Conservation (phyloP, 2,113 vertebrate species). For the Limanda limanda region DNA sequence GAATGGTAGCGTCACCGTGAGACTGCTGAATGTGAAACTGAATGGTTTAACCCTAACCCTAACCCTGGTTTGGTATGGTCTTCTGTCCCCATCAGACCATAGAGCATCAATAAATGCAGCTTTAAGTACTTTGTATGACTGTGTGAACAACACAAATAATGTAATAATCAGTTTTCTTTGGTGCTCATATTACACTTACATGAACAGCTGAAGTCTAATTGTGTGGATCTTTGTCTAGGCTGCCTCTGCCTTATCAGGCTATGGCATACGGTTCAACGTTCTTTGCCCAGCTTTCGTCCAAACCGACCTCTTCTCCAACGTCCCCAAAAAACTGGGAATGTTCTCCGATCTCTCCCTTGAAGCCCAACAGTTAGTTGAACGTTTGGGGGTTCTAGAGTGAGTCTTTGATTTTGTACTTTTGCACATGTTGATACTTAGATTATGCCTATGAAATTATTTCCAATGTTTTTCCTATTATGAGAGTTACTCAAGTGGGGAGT, state of each 20-base stretch:
- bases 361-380: not conserved
- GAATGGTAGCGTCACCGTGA: no score
- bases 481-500: not conserved
- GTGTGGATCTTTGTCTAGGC: constrained; percentile 36
- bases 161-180: not conserved
- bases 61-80: no score
- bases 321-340: constrained; percentile 35
- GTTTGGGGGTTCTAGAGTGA: constrained; percentile 58
- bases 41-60: no score
- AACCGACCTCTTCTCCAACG: constrained; percentile 54
- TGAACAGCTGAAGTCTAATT: not conserved
- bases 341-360: constrained; percentile 9
- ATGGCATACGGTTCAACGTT: constrained; percentile 76
- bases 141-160: no score
- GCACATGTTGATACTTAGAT: not conserved
- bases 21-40: no score
- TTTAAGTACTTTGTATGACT: no score
- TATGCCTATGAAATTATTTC: no score
- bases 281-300: constrained; percentile 77
- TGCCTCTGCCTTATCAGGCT: constrained; percentile 38
- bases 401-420: constrained; percentile 13
- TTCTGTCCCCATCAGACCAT: no score
- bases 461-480: not conserved
- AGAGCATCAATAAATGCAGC: no score
- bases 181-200: not conserved